Conservation (phyloP, 2,113 vertebrate genomes). For the Aspidoscelis tigris region DNA sequence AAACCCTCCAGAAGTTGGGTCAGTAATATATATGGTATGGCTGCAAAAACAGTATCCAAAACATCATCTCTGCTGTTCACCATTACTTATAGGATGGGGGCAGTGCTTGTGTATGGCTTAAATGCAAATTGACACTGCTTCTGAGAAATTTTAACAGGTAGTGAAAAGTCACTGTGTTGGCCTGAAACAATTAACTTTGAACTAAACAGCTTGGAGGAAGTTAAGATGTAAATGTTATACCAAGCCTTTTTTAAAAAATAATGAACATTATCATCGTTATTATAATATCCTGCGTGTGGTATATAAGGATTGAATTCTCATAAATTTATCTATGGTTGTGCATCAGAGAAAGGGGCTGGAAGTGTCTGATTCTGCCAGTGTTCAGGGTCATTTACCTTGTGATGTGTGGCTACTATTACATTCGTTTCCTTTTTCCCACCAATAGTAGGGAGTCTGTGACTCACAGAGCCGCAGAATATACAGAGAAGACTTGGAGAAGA, state of each 20-base stretch:
- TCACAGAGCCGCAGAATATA: not conserved
- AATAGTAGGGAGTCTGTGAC: not conserved
- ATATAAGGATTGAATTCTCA: not conserved
- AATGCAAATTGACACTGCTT: not conserved
- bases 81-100: no score
- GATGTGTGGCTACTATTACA: not conserved
- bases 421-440: not conserved
- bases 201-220: not conserved
- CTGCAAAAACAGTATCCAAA: no score
- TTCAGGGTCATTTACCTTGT: not conserved
- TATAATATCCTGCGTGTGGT: no score
- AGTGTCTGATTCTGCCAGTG: not conserved
- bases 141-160: not conserved
- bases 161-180: no score
- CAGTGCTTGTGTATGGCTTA: no score
- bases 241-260: not conserved
- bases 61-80: no score
- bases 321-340: not conserved
- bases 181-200: not conserved
- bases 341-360: not conserved
- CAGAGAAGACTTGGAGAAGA: not conserved
- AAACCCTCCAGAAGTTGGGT: no score
- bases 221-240: not conserved
- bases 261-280: no score
- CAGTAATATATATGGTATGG: no score